These are phyloP conservation scores for Neotoma lepida DNA, from an alignment of 2,113 vertebrate species.

Conservation along the genomic window DNA sequence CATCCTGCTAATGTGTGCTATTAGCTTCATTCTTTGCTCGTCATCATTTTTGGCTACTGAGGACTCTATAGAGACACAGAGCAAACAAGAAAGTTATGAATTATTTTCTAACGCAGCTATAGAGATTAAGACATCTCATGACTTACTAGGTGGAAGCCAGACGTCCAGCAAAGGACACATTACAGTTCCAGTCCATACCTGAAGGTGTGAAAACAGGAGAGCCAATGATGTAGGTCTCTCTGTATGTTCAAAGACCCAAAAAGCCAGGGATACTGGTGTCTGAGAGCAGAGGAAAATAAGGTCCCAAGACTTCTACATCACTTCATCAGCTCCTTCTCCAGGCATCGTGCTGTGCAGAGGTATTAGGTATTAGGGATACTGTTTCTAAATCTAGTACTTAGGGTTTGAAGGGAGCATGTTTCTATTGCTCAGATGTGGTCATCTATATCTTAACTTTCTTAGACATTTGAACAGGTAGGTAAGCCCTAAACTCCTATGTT, in stretches of 20 bases:
- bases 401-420: neutral
- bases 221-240: neutral
- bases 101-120: neutral
- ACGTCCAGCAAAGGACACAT: neutral
- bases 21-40: rapidly evolving
- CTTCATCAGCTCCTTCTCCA: neutral
- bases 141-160: neutral
- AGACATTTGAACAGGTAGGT: neutral
- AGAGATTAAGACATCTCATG: no score
- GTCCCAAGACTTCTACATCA: neutral
- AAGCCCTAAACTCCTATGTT: neutral
- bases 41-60: neutral
- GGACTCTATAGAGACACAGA: neutral
- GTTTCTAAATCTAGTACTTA: neutral
- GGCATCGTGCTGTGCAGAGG: neutral
- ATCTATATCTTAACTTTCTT: neutral
- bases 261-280: neutral
- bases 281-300: neutral
- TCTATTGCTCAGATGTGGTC: neutral
- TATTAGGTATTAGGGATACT: neutral
- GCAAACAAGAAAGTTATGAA: neutral
- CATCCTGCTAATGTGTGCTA: neutral
- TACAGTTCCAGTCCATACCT: neutral
- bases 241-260: neutral
- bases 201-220: neutral